Evolutionary conservation across 2,797 vertebrate genomes (phyloP).

Genomic region (Sebastes variabilis): DNA sequence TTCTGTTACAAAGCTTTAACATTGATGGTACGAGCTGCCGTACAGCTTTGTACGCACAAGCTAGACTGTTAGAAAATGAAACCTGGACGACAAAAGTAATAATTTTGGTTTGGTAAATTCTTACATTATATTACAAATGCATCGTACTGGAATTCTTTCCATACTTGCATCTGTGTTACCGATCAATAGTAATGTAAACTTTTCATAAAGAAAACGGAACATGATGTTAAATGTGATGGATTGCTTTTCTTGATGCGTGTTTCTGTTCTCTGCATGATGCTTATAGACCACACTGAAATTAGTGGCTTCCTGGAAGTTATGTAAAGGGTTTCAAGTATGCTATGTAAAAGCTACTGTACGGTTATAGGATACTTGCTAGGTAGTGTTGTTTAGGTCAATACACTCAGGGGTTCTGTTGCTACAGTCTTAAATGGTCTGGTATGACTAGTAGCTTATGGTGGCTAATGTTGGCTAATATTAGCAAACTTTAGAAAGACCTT

Average conservation of each 20-base stretch:
- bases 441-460: background rate
- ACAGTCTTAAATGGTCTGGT: background rate
- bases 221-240: constrained; percentile 13
- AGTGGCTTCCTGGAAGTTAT: constrained; percentile 22
- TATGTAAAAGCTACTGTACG: background rate
- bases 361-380: background rate
- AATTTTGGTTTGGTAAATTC: constrained; percentile 12
- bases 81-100: background rate
- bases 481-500: background rate
- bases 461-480: background rate
- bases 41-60: background rate
- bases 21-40: background rate
- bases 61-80: background rate
- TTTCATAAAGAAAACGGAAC: constrained; percentile 13
- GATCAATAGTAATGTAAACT: constrained; percentile 3
- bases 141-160: constrained; percentile 14
- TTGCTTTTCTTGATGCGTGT: background rate
- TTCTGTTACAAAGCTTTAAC: background rate
- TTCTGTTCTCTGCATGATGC: background rate
- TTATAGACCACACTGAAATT: constrained; percentile 3
- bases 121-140: background rate
- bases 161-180: constrained; percentile 9
- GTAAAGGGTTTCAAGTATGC: background rate
- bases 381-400: background rate
- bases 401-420: background rate